Percentiles rank a stretch among this genome's conserved stretches.
These are phyloP conservation scores for Vandiemenella viatica DNA, from an alignment of 2,888 invertebrate species.

Conservation along the genomic window DNA sequence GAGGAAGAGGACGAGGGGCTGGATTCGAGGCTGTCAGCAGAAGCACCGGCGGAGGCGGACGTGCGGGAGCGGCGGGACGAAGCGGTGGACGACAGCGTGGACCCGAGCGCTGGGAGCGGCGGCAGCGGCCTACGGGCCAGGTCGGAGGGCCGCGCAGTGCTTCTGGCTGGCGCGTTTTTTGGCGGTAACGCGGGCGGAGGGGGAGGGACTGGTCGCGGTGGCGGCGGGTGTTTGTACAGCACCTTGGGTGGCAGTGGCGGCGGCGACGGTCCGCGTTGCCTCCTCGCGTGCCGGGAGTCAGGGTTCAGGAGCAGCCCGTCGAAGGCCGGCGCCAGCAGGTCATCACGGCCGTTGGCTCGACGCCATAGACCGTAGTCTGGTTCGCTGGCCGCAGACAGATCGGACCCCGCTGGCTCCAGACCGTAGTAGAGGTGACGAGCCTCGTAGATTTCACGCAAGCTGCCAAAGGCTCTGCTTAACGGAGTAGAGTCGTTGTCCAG, in stretches of 20 bases:
- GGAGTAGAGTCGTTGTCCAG: constrained; percentile 8
- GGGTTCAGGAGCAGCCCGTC: constrained; percentile 35
- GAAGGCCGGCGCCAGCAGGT: not conserved
- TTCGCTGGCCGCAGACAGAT: constrained; percentile 2
- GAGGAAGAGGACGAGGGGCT: no score
- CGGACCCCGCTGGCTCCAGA: not conserved
- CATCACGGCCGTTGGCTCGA: not conserved
- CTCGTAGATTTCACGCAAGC: constrained; percentile 59
- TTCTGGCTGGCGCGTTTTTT: constrained; percentile 20
- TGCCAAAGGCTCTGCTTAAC: constrained; percentile 38
- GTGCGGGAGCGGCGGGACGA: constrained; percentile 10
- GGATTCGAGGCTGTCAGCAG: constrained; percentile 33
- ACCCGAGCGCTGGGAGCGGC: constrained; percentile 8
- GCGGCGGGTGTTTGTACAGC: no score
- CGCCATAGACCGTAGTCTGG: not conserved
- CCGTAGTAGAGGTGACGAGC: constrained; percentile 24
- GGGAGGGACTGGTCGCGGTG: constrained; percentile 51
- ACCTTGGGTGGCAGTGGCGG: constrained; percentile 18
- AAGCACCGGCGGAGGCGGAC: constrained; percentile 32
- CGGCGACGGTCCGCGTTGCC: constrained; percentile 47
- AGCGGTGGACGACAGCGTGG: constrained; percentile 19
- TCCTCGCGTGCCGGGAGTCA: constrained; percentile 54
- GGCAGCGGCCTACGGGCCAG: constrained; percentile 27
- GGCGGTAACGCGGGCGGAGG: constrained; percentile 27
- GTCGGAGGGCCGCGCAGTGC: constrained; percentile 8